These are phyloP conservation scores for Eilema depressum DNA, from an alignment of 2,888 invertebrate genomes.

Conservation along the genomic window DNA sequence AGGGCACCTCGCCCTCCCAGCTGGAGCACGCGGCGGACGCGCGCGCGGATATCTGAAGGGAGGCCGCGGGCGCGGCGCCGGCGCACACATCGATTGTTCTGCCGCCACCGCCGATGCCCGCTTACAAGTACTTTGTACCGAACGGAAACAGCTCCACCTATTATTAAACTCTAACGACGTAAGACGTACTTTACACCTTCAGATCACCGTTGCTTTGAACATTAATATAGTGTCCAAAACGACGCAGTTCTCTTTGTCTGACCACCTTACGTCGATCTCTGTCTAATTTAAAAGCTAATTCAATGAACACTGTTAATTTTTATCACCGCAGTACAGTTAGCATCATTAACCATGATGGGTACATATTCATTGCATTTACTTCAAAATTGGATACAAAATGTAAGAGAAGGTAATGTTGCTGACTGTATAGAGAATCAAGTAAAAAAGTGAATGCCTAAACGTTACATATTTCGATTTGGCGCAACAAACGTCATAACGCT, in stretches of 20 bases:
- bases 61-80: slow-evolving; percentile 78
- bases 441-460: slow-evolving; percentile 19
- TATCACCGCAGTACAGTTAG: slow-evolving; percentile 53
- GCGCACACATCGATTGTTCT: slow-evolving; percentile 55
- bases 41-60: slow-evolving; percentile 86
- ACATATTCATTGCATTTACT: slow-evolving; percentile 46
- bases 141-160: slow-evolving; percentile 80
- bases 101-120: slow-evolving; percentile 77
- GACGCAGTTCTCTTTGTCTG: slow-evolving; percentile 19
- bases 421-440: slow-evolving; percentile 31
- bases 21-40: slow-evolving; percentile 89
- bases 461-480: slow-evolving; percentile 25
- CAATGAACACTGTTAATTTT: slow-evolving; percentile 38
- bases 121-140: slow-evolving; percentile 80
- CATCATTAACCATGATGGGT: slow-evolving; percentile 29
- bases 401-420: slow-evolving; percentile 32
- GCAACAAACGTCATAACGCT: slow-evolving; percentile 20
- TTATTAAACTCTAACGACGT: slow-evolving; percentile 64
- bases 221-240: slow-evolving; percentile 15
- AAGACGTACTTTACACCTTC: slow-evolving; percentile 31
- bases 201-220: slow-evolving; percentile 27
- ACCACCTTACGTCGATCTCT: slow-evolving; percentile 34
- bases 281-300: slow-evolving; percentile 24
- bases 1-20: slow-evolving; percentile 85
- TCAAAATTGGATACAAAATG: slow-evolving; percentile 28